phyloP scores from a whole-genome alignment of 2,888 invertebrate species.

The Perizoma affinitatum region DNA sequence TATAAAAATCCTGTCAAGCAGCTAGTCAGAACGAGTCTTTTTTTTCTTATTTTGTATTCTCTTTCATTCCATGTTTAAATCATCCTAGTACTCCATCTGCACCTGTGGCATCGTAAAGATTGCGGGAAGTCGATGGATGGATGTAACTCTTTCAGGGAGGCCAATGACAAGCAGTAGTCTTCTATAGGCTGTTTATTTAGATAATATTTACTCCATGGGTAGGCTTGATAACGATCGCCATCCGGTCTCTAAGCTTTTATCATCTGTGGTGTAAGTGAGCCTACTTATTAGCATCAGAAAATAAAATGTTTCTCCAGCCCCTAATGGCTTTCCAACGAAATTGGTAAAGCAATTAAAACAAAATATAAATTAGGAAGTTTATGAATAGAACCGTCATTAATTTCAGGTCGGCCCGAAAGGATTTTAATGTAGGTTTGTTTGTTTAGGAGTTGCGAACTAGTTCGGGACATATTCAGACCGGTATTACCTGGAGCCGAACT shows the following conservation, averaged over 20 bases:
- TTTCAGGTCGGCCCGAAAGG: constrained; percentile 54
- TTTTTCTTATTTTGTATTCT: too few relatives aligned
- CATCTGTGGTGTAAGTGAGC: constrained; percentile 7
- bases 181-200: too few relatives aligned
- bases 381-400: constrained; percentile 56
- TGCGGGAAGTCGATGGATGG: too few relatives aligned
- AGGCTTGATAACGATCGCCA: not conserved
- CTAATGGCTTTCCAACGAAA: constrained; percentile 33
- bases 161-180: too few relatives aligned
- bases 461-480: constrained; percentile 46
- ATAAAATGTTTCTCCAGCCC: constrained; percentile 29
- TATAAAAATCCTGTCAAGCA: too few relatives aligned
- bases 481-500: constrained; percentile 50
- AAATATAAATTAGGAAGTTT: constrained; percentile 56
- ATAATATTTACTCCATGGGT: not conserved
- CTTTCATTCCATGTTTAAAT: too few relatives aligned
- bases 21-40: too few relatives aligned
- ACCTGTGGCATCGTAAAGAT: too few relatives aligned
- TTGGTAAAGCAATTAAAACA: constrained; percentile 52
- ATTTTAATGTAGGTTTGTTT: constrained; percentile 55
- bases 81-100: too few relatives aligned
- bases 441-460: constrained; percentile 55
- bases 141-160: too few relatives aligned
- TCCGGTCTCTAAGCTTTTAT: too few relatives aligned
- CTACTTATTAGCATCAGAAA: constrained; percentile 26